Evolutionary conservation across 2,797 vertebrate genomes (phyloP), one percentile per base, ranked within the genome.

Genomic region (Tragopan temminckii): DNA sequence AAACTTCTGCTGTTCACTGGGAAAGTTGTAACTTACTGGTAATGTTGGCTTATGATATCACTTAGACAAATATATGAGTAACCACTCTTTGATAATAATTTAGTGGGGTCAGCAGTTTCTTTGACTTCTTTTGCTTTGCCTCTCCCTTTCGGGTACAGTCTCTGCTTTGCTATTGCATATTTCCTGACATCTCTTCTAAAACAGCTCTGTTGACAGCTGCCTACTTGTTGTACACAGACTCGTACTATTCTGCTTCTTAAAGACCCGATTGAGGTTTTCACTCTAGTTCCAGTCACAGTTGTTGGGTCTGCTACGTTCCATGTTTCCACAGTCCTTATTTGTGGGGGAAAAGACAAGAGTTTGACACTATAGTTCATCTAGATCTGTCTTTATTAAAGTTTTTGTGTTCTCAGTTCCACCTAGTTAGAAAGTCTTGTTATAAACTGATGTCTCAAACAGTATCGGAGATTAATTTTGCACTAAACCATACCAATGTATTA

Each of bases 11-110:
- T 81, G 23, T 74, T 3, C 18, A 80, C 71, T 95, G 95, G 90
- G 95, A 96, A 96, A 96, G 76, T 69, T 21, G 81, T 95, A 96
- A 96, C 84, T 90, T 95, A 78, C 33, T 90, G 86, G 86, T 82
- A 90, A 90, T 93, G 93, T 90, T 90, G 94, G 71, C 42, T 77
- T 29, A 80, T 95, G 94, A 96, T 75, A 79, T 96, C 92, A 94
- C 35, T 94, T 92, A 90, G 66, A 87, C 78, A 95, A 92, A 92
- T 33, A 90, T 13, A 88, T 88, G 79, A 93, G 33, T 79, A 94
- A 93, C 25, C 48, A 78, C 33, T 69, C 59, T 85, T 85, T 79
- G 92, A 76, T 91, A 89, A 85, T 76, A 80, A 88, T 88, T 92
- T 88, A 80, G 18, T 42, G 53, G 83, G 61, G 88, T 87, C 83